A percentile compares a stretch with the other conserved stretches of the same genome.
Evolutionary conservation across 2,113 vertebrate species (phyloP).

Genomic region (Rhagologus leucostigma): DNA sequence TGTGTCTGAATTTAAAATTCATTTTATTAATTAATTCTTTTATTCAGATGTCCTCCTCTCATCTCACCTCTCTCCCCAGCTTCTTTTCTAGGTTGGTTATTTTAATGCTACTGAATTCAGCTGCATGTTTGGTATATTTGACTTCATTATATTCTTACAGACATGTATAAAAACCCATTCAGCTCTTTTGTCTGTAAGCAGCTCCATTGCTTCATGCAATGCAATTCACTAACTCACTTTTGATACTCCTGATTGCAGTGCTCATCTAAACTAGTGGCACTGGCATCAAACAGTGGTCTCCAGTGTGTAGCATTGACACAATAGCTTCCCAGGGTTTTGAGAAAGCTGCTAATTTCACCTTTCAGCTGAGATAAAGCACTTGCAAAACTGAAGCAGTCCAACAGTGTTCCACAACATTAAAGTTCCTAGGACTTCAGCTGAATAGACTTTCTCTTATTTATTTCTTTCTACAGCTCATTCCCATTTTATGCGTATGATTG

Average conservation of each 20-base stretch:
- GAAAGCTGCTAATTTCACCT: slow-evolving; percentile 63
- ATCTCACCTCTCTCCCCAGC: background rate
- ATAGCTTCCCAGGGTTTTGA: slow-evolving; percentile 51
- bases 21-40: background rate
- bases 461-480: slow-evolving; percentile 38
- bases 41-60: background rate
- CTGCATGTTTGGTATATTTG: background rate
- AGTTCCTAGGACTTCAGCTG: slow-evolving; percentile 43
- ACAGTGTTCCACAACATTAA: slow-evolving; percentile 46
- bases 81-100: background rate
- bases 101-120: background rate
- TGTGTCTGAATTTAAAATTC: background rate
- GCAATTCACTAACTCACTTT: slow-evolving; percentile 44
- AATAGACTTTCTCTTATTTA: slow-evolving; percentile 35
- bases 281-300: slow-evolving; percentile 54
- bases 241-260: slow-evolving; percentile 58
- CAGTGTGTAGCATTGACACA: slow-evolving; percentile 54
- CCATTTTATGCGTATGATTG: slow-evolving; percentile 47
- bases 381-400: slow-evolving; percentile 50
- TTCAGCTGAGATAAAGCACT: slow-evolving; percentile 58
- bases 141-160: background rate
- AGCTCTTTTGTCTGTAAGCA: slow-evolving; percentile 33
- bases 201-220: background rate
- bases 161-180: background rate
- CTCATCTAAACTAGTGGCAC: slow-evolving; percentile 49